A percentile compares a stretch with the other conserved stretches of the same genome.
Conservation (phyloP, 2,797 vertebrate genomes). For the Anguilla megastoma region DNA sequence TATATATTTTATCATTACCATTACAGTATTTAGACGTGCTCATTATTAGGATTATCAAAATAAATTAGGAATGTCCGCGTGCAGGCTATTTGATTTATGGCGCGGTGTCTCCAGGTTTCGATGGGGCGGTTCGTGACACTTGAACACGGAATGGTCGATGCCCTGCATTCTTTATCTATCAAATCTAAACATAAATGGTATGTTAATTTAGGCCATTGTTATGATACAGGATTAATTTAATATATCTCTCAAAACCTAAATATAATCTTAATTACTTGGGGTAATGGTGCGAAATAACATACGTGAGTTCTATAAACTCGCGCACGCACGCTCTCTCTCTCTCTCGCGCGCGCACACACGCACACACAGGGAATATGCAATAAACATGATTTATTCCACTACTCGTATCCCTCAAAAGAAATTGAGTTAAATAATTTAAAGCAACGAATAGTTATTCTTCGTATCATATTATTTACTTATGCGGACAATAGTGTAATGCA, state of each 20-base stretch:
- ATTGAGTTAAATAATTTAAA: neutral
- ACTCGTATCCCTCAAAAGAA: neutral
- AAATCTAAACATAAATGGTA: neutral
- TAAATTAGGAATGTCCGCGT: neutral
- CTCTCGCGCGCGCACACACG: too few relatives aligned
- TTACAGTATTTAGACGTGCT: neutral
- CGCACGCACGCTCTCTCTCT: too few relatives aligned
- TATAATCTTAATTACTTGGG: neutral
- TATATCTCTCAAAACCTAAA: neutral
- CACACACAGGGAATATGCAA: neutral
- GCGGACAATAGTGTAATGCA: neutral
- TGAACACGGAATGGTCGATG: conserved; percentile 1
- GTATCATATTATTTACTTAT: neutral
- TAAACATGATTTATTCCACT: neutral
- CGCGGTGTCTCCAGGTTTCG: neutral
- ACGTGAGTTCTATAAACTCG: neutral
- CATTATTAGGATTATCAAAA: neutral
- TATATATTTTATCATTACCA: neutral
- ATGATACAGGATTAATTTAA: neutral
- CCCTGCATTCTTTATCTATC: neutral
- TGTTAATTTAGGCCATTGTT: neutral
- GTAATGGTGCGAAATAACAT: neutral
- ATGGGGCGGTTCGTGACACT: conserved; percentile 11
- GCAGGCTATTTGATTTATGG: conserved; percentile 1
- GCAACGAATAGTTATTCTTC: neutral